phyloP scores from a whole-genome alignment of 2,113 vertebrate genomes.

The Mustelus asterias region DNA sequence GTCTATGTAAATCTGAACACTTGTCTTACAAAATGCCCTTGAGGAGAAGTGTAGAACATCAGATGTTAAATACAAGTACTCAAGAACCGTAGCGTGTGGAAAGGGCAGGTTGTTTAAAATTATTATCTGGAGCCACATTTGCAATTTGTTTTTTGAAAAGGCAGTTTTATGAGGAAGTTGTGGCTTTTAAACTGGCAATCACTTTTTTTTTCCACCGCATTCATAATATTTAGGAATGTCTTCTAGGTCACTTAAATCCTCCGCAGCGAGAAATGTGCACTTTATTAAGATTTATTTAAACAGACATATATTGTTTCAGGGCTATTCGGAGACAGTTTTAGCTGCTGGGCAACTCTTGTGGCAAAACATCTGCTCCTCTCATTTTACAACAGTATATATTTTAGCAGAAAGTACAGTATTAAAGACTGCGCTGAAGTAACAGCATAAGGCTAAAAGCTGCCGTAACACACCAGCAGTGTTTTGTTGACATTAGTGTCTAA shows the following conservation, averaged over 20 bases:
- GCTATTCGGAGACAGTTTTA: background rate
- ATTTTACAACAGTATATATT: conserved; percentile 1
- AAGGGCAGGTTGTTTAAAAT: conserved; percentile 1
- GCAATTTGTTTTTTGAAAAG: conserved; percentile 17
- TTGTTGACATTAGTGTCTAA: background rate
- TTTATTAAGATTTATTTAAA: conserved; percentile 21
- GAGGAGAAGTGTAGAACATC: conserved; percentile 5
- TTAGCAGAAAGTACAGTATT: background rate
- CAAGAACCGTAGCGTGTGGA: background rate
- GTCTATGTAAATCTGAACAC: conserved; percentile 43
- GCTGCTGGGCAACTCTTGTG: conserved; percentile 5
- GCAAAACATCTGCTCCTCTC: conserved; percentile 35
- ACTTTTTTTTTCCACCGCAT: background rate
- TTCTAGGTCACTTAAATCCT: background rate
- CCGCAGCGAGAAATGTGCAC: conserved; percentile 17
- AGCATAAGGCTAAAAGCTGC: background rate
- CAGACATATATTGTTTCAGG: conserved; percentile 29
- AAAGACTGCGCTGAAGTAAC: background rate
- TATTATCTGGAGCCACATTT: conserved; percentile 19
- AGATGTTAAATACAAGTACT: conserved; percentile 11
- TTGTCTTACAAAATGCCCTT: conserved; percentile 27
- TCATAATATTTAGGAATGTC: conserved; percentile 17
- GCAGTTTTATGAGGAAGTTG: background rate
- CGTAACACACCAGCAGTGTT: background rate
- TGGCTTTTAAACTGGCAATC: background rate